These are phyloP conservation scores for Mesorhabditis spiculigera DNA, from an alignment of 2,888 invertebrate species.

Conservation along the genomic window DNA sequence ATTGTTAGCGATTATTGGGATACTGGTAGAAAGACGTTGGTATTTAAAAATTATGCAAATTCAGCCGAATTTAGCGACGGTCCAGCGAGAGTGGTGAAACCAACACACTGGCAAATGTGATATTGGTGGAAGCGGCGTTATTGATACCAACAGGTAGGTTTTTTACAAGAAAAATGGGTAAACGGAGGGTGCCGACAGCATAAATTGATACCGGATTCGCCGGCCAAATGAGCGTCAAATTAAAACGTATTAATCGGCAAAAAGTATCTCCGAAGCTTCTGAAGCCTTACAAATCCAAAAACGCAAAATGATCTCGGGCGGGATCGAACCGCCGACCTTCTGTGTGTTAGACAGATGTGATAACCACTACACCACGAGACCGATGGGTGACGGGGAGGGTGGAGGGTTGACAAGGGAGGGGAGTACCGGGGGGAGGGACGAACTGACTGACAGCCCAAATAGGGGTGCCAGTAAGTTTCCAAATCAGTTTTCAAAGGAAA, in stretches of 20 bases:
- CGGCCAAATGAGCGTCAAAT: no score
- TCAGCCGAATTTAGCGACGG: not conserved
- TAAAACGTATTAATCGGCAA: no score
- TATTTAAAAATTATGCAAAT: not conserved
- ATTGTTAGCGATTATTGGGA: not conserved
- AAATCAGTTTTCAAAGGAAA: no score
- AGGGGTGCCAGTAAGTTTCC: no score
- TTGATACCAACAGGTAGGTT: not conserved
- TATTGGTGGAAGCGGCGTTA: not conserved
- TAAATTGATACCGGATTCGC: no score
- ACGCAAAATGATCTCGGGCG: slow-evolving; percentile 27
- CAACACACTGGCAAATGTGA: not conserved
- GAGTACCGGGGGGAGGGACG: no score
- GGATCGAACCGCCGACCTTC: slow-evolving; percentile 36
- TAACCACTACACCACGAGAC: slow-evolving; percentile 34
- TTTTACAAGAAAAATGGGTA: no score
- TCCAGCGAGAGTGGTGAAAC: not conserved
- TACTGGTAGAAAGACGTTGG: not conserved
- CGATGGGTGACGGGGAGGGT: not conserved
- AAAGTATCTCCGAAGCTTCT: no score
- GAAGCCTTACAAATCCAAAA: not conserved
- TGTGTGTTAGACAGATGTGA: slow-evolving; percentile 36
- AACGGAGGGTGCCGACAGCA: no score
- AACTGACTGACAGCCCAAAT: no score
- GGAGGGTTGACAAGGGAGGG: no score